Evolutionary conservation across 2,797 vertebrate species (phyloP).

Genomic region (Aldrovandia affinis): DNA sequence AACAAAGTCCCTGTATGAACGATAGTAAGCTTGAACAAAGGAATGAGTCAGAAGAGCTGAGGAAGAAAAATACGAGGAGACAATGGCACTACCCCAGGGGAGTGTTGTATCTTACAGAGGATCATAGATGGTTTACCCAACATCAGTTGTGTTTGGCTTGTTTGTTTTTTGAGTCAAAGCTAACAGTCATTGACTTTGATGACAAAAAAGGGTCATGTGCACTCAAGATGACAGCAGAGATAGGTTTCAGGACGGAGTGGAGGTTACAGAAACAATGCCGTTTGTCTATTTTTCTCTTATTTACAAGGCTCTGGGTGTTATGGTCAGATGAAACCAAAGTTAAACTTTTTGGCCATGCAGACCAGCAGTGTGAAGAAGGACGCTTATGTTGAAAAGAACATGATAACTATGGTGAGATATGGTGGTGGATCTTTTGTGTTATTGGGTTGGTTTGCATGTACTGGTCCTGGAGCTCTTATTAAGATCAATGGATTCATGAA

Average conservation of each 20-base stretch:
- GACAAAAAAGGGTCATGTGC: neutral
- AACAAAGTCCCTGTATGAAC: neutral
- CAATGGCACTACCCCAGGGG: neutral
- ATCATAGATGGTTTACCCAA: constrained; percentile 8
- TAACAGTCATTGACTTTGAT: neutral
- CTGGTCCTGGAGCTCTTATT: too few relatives aligned
- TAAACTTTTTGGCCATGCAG: too few relatives aligned
- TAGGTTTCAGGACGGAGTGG: constrained; percentile 1
- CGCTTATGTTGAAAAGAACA: too few relatives aligned
- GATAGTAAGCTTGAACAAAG: neutral
- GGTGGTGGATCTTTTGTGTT: too few relatives aligned
- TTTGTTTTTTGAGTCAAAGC: neutral
- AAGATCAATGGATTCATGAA: too few relatives aligned
- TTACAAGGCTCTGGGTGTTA: too few relatives aligned
- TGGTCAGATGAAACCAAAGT: too few relatives aligned
- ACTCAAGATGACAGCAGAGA: constrained; percentile 6
- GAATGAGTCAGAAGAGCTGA: neutral
- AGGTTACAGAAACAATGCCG: neutral
- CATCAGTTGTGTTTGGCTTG: neutral
- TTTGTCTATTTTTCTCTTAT: neutral
- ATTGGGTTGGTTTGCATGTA: too few relatives aligned
- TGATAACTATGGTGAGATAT: too few relatives aligned
- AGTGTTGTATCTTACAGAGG: neutral
- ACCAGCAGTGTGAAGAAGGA: too few relatives aligned
- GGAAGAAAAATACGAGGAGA: neutral